These are phyloP conservation scores for Sepioteuthis lessoniana DNA, from an alignment of 2,888 invertebrate species.

Conservation along the genomic window DNA sequence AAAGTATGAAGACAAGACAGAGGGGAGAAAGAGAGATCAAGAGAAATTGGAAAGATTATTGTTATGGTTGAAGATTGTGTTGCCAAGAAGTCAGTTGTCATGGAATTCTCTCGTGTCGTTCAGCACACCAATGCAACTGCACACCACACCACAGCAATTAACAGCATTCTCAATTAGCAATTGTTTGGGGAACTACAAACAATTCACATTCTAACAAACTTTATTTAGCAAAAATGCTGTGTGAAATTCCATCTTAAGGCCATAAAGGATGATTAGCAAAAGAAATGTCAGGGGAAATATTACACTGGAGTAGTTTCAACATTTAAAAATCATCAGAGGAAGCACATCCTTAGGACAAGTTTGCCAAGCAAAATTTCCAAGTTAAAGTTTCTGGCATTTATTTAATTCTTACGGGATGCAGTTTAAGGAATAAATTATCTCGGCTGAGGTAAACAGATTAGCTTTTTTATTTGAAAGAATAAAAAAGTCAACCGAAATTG, in stretches of 20 bases:
- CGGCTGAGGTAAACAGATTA: conserved; percentile 12
- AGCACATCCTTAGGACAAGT: not conserved
- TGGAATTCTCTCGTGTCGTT: not conserved
- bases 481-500: not conserved
- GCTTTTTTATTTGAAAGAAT: not conserved
- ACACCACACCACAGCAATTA: conserved; percentile 40
- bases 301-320: conserved; percentile 39
- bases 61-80: not conserved
- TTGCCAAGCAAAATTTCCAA: conserved; percentile 21
- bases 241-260: conserved; percentile 44
- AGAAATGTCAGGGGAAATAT: conserved; percentile 37
- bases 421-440: not conserved
- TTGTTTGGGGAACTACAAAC: conserved; percentile 45
- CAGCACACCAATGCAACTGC: conserved; percentile 39
- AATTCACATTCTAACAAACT: conserved; percentile 41
- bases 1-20: not conserved
- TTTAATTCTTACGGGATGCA: conserved; percentile 39
- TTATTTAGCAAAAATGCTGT: not conserved
- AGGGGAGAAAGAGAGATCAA: not conserved
- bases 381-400: conserved; percentile 36
- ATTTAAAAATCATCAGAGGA: conserved; percentile 24
- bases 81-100: conserved; percentile 38
- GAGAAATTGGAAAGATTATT: not conserved
- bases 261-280: conserved; percentile 35
- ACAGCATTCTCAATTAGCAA: conserved; percentile 46